Base-by-base conservation (phyloP, 2,797 vertebrate species). In the Hybognathus amarus region DNA sequence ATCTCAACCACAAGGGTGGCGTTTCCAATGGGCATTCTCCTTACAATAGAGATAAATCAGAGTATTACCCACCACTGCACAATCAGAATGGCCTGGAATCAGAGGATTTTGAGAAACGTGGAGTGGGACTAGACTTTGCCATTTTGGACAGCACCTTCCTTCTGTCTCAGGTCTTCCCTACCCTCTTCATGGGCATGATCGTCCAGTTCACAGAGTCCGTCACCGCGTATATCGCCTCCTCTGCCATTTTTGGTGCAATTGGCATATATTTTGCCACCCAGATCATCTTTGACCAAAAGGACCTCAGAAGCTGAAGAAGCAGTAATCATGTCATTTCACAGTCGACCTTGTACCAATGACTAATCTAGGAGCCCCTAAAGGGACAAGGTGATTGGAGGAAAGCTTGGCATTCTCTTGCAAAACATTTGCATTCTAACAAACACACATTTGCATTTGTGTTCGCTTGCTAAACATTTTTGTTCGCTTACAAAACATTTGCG, bases 121-220 rank as follows among this genome's bases (percentile, higher is more conserved):
- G 95, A 0, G 93, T 95, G 42, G 94, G 95, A 69, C 90, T 96
- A 87, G 95, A 96, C 91, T 95, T 96, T 22, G 95, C 95, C 88
- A 94, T 96, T 83, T 86, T 96, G 82, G 95, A 96, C 90, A 94
- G 95, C 91, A 94, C 95, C 82, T 95, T 95, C 81, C 93, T 96
- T 69, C 93, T 96, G 86, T 95, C 95, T 92, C 95, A 96, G 94
- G 94, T 96, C 81, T 92, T 96, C 78, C 95, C 95, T 79, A 93
- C 95, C 11, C 90, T 96, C 79, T 94, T 95, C 91, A 95, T 96
- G 95, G 95, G 95, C 74, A 93, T 91, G 91, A 92, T 96, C 4
- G 95, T 95, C 83, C 94, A 96, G 89, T 92, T 95, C 24, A 93
- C 94, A 11, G 89, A 94, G 87, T 95, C 95, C 0, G 95, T 96